Evolutionary conservation across 2,113 vertebrate species (phyloP), one percentile per base, ranked within the genome.

Genomic region (Zapornia atra): DNA sequence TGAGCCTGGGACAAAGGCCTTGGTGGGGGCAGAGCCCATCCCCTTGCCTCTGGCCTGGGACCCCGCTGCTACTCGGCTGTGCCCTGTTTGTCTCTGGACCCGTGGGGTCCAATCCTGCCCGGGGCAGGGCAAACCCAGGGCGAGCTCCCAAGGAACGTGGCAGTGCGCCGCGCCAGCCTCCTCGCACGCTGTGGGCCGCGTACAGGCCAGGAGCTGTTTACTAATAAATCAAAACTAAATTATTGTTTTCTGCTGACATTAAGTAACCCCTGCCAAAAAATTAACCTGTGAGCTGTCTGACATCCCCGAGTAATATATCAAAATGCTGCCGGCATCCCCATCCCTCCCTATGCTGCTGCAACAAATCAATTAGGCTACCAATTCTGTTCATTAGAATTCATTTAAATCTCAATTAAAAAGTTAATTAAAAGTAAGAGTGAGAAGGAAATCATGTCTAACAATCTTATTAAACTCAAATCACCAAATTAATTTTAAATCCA

Each of bases 301-400:
- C 53, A 91, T 95, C 96, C 53, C 19, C 20, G 94, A 97, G 86
- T 25, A 82, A 89, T 87, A 19, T 42, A 96, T 93, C 94, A 95
- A 93, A 96, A 93, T 96, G 96, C 96, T 97, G 91, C 94, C 15
- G 70, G 96, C 93, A 96, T 97, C 20, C 97, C 12, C 94, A 98
- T 97, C 95, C 94, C 88, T 97, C 96, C 54, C 95, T 84, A 57
- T 21, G 94, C 96, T 87, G 96, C 96, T 78, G 97, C 97, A 96
- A 98, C 97, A 98, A 98, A 98, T 98, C 98, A 98, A 98, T 98
- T 98, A 98, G 98, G 82, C 93, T 88, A 96, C 97, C 97, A 98
- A 98, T 98, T 97, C 98, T 98, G 73, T 98, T 98, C 98, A 98
- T 98, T 98, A 98, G 97, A 98, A 98, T 98, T 98, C 97, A 98